Evolutionary conservation across 2,113 vertebrate genomes (phyloP).

Genomic region (Prunella fulvescens): DNA sequence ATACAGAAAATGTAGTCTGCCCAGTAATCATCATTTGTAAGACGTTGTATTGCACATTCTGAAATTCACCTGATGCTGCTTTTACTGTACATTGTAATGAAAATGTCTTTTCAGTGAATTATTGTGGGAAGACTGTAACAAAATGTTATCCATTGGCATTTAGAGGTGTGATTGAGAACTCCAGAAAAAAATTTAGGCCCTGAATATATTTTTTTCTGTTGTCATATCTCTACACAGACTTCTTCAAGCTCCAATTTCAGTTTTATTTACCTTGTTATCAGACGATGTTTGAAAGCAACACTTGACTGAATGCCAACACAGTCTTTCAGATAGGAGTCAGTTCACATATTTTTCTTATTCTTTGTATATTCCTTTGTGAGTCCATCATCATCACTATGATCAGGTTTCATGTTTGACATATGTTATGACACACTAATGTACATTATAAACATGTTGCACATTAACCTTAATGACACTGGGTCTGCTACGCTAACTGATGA

Average conservation of each 20-base stretch:
- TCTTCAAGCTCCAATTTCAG: background rate
- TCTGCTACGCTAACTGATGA: conserved; percentile 5
- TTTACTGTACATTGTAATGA: background rate
- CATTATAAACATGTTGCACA: conserved; percentile 14
- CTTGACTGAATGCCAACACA: background rate
- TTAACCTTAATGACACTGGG: conserved; percentile 58
- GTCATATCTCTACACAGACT: background rate
- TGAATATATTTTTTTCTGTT: background rate
- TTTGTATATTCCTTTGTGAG: conserved; percentile 10
- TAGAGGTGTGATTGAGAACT: background rate
- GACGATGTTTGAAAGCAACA: background rate
- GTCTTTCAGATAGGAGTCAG: background rate
- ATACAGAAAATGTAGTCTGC: background rate
- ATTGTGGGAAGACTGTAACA: background rate
- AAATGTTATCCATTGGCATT: background rate
- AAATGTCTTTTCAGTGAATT: background rate
- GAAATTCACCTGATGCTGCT: background rate
- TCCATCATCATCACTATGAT: background rate
- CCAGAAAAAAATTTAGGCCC: background rate
- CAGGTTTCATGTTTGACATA: conserved; percentile 44
- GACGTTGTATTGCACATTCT: background rate
- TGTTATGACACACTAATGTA: background rate
- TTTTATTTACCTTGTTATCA: background rate
- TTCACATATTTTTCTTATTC: background rate
- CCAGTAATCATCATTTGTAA: background rate